Evolutionary conservation across 2,113 vertebrate species (phyloP), one percentile per base, ranked within the genome.

Genomic region (Eidolon helvum): DNA sequence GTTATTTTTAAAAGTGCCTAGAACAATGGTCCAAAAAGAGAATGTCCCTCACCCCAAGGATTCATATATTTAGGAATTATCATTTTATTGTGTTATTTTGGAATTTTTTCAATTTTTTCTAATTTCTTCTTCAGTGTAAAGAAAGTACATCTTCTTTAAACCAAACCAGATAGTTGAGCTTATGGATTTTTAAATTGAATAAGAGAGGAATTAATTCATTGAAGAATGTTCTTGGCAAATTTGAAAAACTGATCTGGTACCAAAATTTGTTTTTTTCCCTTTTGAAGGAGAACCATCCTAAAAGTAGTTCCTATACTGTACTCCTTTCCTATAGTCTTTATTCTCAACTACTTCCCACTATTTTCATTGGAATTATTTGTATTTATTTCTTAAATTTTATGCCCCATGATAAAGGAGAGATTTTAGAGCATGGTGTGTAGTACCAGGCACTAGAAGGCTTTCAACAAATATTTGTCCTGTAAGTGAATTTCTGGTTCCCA

Each of bases 101-200:
- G 78, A 72, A 92, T 85, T 71, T 75, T 61, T 94, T 96, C 26
- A 72, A 92, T 85, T 71, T 75, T 61, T 94, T 96, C 26, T 69
- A n/a, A 90, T 82, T 87, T 90, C 12, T 40, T 45, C 53, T 87
- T 30, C 10, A 35, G 9, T 84, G 2, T 87, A 91, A 90, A 77
- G 40, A 88, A 83, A 57, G 19, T 57, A 48, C 9, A 14, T 90
- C 53, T 90, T 71, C 55, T 63, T 87, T 77, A 77, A 87, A 61
- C 16, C 28, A 72, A 89, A 61, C 21, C 68, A 57, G 33, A 22
- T 63, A 69, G 19, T 21, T 65, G 87, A 53, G 10, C 11, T 11
- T 95, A 40, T 53, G 48, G 33, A 77, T 69, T 90, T 93, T 93
- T 83, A 71, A 87, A 75, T 15, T 72, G 24, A 15, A 19, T 90